A percentile compares a stretch with the other conserved stretches of the same genome.
phyloP scores from a whole-genome alignment of 2,888 invertebrate species.

The Portevinia maculata region DNA sequence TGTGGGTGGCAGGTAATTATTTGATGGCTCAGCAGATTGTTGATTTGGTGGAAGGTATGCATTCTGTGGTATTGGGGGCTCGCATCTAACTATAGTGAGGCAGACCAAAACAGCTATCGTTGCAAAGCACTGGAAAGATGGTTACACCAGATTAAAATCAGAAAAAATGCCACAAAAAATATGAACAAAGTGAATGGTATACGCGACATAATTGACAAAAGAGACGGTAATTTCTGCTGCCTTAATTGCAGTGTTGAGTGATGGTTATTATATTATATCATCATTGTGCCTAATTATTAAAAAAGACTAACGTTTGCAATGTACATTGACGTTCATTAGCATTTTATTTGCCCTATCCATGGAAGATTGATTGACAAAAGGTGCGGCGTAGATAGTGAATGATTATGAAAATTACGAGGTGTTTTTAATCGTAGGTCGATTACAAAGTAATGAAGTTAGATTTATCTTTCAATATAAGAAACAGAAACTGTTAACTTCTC shows the following conservation, averaged over 20 bases:
- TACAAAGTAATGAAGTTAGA: neutral
- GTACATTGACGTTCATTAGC: slow-evolving; percentile 35
- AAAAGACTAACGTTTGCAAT: slow-evolving; percentile 37
- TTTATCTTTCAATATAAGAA: neutral
- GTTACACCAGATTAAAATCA: slow-evolving; percentile 43
- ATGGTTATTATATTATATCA: slow-evolving; percentile 27
- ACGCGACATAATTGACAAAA: slow-evolving; percentile 46
- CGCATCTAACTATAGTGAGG: slow-evolving; percentile 80
- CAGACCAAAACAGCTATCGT: slow-evolving; percentile 81
- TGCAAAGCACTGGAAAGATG: slow-evolving; percentile 79
- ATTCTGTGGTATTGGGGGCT: slow-evolving; percentile 82
- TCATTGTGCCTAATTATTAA: neutral
- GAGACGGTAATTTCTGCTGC: slow-evolving; percentile 48
- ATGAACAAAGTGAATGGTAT: slow-evolving; percentile 42
- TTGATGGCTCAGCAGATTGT: slow-evolving; percentile 81
- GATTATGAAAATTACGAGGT: slow-evolving; percentile 8
- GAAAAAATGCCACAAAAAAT: slow-evolving; percentile 6
- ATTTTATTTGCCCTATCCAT: slow-evolving; percentile 37
- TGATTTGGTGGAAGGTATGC: slow-evolving; percentile 83
- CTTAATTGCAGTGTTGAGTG: slow-evolving; percentile 46
- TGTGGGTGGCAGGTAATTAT: slow-evolving; percentile 83
- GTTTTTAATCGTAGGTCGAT: neutral
- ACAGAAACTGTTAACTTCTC: neutral
- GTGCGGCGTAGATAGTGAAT: neutral
- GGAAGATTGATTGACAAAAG: slow-evolving; percentile 7